Conservation (phyloP, 2,888 invertebrate species). For the Cataglyphis cursor region DNA sequence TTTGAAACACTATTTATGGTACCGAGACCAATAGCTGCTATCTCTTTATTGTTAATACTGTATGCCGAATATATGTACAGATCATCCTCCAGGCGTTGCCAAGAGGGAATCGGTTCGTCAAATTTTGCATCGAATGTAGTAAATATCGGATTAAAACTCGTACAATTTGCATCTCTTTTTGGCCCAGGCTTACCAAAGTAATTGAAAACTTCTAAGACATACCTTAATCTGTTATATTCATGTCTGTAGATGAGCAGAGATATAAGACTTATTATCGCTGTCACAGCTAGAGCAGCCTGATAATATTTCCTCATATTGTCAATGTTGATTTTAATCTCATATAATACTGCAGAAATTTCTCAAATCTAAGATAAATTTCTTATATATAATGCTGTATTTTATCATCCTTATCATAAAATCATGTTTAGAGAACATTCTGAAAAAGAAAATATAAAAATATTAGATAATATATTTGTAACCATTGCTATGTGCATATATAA, state of each 20-base stretch:
- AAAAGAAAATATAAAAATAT: conserved; percentile 36
- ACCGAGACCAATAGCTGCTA: conserved; percentile 90
- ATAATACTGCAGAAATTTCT: neutral
- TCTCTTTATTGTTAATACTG: conserved; percentile 87
- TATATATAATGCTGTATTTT: neutral
- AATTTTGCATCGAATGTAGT: conserved; percentile 83
- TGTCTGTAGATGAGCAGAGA: conserved; percentile 94
- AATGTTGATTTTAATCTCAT: neutral
- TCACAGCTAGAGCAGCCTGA: conserved; percentile 91
- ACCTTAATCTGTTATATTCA: conserved; percentile 94
- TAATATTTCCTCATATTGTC: conserved; percentile 94
- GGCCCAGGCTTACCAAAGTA: conserved; percentile 93
- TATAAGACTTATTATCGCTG: conserved; percentile 91
- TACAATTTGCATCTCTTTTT: conserved; percentile 88
- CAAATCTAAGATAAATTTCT: neutral
- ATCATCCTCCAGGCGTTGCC: conserved; percentile 90
- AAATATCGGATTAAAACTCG: conserved; percentile 55
- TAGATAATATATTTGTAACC: neutral
- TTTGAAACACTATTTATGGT: conserved; percentile 88
- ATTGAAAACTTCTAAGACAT: conserved; percentile 94
- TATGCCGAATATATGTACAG: conserved; percentile 91
- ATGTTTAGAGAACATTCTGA: conserved; percentile 44
- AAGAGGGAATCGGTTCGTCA: conserved; percentile 89
- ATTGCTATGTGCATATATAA: neutral
- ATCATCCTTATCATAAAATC: conserved; percentile 6